Base-by-base conservation (phyloP, 2,797 vertebrate species). In the Myotis pilosus region DNA sequence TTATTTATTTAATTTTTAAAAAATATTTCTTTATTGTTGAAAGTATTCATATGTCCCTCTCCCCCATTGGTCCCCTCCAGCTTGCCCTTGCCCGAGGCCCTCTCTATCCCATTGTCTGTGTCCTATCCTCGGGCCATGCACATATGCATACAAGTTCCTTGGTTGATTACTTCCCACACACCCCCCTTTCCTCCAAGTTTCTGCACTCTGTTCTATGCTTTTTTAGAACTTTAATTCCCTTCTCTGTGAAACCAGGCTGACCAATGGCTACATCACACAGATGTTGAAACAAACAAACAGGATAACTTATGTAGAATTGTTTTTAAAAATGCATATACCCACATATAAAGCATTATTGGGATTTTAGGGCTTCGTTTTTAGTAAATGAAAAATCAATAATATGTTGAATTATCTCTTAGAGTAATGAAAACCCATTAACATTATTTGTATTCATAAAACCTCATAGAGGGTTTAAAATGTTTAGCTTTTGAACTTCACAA, bases 351-450 rank as follows among this genome's bases (percentile, higher is more conserved):
- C 51, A 64, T 91, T 89, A 72, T 53, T 83, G 13, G 23, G 68
- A 92, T 79, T 87, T 89, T 53, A 72, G n/a, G 15, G 66, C 60
- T 87, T 94, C 60, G 72, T 12, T 87, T 95, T 33, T 72, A 33
- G 89, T 81, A 81, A 91, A 82, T 81, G 4, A 79, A 84, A 71
- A 83, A 76, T 85, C 68, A 87, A 60, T 74, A 53, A 53, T 64
- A 44, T 94, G 19, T 72, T 47, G 30, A 92, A 92, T 82, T 85
- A 55, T 72, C 38, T 85, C 51, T 89, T 28, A 94, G 75, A 82
- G 20, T 23, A 86, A 33, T 92, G 55, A 87, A 60, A 94, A 79
- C 30, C 12, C 33, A 69, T 87, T 79, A 55, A 79, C 51, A 53
- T 68, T 85, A 85, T 75, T 92, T 92, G 94, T 83, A 62, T 68